Base-by-base conservation (phyloP, 1,140 invertebrate species). In the Zaprionus davidi region DNA sequence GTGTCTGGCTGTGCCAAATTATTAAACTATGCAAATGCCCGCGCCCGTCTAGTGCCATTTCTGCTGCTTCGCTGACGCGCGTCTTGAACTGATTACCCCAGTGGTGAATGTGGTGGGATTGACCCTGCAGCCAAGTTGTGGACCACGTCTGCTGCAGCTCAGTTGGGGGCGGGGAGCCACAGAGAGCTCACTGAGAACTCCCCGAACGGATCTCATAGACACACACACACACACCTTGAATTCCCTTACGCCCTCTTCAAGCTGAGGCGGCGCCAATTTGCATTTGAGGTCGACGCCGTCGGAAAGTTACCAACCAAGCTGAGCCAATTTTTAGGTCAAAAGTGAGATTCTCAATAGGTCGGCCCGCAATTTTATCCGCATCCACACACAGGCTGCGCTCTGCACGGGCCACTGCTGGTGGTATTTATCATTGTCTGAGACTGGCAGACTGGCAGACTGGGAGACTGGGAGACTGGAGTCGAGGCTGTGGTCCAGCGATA, bases 11-110 rank as follows among this genome's bases (percentile, higher is more conserved):
- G 22, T 46, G 55, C 58, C 72, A 78, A 78, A 78, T 88, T 85
- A 90, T 85, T 90, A 85, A 90, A 85, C 78, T 88, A 88, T 88
- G 84, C 84, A 90, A 88, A 88, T 88, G 75, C 15, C 53, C 38
- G 26, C 36, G 1, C 34, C 51, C 20, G 28, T 57, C 13, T 55
- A 44, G 17, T 64, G 46, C 80, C 74, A 86, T 78, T 83, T 83
- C 77, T 83, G 77, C 80, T 62, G 36, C 24, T 31, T 31, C 60
- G 26, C 22, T 26, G 38, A 5, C 17, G 24, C 17, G 24, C 17
- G 46, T 38, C 22, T 31, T 38, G 38, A n/a, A 22, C 41, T 64
- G 31, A 51, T 72, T 57, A 41, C 22, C 63, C 20, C 20, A 38
- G 13, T 49, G 20, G 36, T 57, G 71, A 59, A 53, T 51, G 57